Evolutionary conservation across 1,140 invertebrate genomes (phyloP).

Genomic region (Colletes latitarsis): DNA sequence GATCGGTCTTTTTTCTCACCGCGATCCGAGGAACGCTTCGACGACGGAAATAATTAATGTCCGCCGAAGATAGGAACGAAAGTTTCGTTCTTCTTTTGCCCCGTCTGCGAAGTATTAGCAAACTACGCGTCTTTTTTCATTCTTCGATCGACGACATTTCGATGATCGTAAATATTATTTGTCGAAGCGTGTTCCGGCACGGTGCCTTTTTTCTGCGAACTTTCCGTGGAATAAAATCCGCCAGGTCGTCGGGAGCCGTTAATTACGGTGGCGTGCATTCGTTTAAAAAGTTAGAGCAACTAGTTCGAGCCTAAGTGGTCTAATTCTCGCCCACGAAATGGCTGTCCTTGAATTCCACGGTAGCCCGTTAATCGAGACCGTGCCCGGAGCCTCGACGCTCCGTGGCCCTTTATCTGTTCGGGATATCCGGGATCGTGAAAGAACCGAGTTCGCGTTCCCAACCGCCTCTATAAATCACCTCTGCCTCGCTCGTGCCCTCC

Average conservation of each 20-base stretch:
- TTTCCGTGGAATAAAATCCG: not conserved
- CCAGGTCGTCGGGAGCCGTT: slow-evolving; percentile 42
- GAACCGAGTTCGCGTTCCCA: slow-evolving; percentile 10
- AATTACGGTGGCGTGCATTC: slow-evolving; percentile 55
- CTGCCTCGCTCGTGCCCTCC: not conserved
- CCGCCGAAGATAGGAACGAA: not conserved
- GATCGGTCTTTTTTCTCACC: not conserved
- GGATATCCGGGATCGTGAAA: slow-evolving; percentile 45
- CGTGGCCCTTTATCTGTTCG: slow-evolving; percentile 56
- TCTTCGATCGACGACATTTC: no score
- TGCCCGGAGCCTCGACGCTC: slow-evolving; percentile 11
- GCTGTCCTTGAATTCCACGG: slow-evolving; percentile 53
- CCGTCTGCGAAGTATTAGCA: no score
- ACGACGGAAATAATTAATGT: slow-evolving; percentile 28
- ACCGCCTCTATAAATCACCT: slow-evolving; percentile 14
- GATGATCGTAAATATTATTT: no score
- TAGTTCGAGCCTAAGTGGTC: slow-evolving; percentile 58
- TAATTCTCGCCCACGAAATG: slow-evolving; percentile 59
- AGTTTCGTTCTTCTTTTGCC: not conserved
- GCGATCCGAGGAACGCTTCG: not conserved
- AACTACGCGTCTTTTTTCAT: no score
- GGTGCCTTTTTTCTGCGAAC: not conserved
- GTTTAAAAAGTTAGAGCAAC: slow-evolving; percentile 58
- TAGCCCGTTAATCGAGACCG: slow-evolving; percentile 50
- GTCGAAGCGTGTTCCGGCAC: no score